Evolutionary conservation across 2,888 invertebrate genomes (phyloP), one percentile per base, ranked within the genome.

Genomic region (Stenolophus ochropezus): DNA sequence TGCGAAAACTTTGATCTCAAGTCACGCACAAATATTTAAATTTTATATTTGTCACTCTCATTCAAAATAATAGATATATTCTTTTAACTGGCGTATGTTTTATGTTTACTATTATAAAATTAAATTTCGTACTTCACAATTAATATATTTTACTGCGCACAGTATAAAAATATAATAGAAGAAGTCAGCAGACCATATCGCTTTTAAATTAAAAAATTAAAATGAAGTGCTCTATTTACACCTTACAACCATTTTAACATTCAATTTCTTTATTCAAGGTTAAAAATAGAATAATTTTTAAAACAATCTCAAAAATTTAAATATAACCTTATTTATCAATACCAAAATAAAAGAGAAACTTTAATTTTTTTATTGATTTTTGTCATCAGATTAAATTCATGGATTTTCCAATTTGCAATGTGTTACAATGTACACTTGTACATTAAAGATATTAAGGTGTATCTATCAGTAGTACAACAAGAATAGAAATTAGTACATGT

Each of bases 401-500:
- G n/a, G n/a, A n/a, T n/a, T n/a, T n/a, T n/a, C n/a, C n/a, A n/a
- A n/a, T n/a, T n/a, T n/a, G n/a, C n/a, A n/a, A n/a, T n/a, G n/a
- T n/a, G n/a, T n/a, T n/a, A n/a, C n/a, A n/a, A n/a, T n/a, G n/a
- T n/a, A n/a, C n/a, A n/a, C n/a, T n/a, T n/a, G n/a, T n/a, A n/a
- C n/a, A n/a, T n/a, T n/a, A n/a, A n/a, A 23, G 61, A 33, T 11
- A 65, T 65, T 61, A 61, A 23, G 27, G 25, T 61, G 61, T 21
- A 61, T 61, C 23, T 65, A 27, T 65, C 16, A 65, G 5, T 33
- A 6, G 65, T 14, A n/a, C 16, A 65, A 65, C 33, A 65, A 65
- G 65, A 65, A 65, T 65, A 65, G 65, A 65, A 65, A 65, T 16
- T 65, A 65, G 58, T 58, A 56, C 56, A 56, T 56, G 56, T 20